Evolutionary conservation across 2,797 vertebrate species (phyloP).

Genomic region (Gephyroberyx darwinii): DNA sequence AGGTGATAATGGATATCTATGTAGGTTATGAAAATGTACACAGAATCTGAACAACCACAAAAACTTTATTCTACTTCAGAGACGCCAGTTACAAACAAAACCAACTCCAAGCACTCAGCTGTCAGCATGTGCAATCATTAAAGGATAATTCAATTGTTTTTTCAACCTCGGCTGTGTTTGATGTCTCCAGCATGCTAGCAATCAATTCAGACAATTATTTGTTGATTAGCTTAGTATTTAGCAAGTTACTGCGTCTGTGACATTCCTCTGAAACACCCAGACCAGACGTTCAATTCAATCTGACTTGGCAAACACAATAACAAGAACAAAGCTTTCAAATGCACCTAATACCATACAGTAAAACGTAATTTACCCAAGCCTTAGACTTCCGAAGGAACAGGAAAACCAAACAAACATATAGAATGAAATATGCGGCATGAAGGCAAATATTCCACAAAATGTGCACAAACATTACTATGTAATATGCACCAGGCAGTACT

Average conservation of each 20-base stretch:
- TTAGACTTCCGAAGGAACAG: conserved; percentile 27
- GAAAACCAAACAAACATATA: conserved; percentile 15
- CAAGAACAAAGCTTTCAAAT: conserved; percentile 69
- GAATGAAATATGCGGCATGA: background rate
- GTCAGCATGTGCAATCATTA: conserved; percentile 78
- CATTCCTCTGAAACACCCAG: conserved; percentile 80
- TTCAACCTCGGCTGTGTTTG: conserved; percentile 70
- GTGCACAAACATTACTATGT: conserved; percentile 9
- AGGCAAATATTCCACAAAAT: conserved; percentile 5
- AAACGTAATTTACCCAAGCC: conserved; percentile 55
- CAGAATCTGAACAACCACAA: conserved; percentile 33
- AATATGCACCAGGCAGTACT: conserved; percentile 22
- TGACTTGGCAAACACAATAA: conserved; percentile 71
- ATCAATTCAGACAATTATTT: conserved; percentile 77
- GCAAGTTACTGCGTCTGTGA: conserved; percentile 76
- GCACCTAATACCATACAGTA: conserved; percentile 67
- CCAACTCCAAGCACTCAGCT: conserved; percentile 55
- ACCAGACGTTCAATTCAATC: conserved; percentile 79
- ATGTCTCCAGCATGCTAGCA: conserved; percentile 75
- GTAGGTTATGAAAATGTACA: conserved; percentile 52
- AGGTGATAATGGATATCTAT: conserved; percentile 73
- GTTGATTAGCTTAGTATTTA: conserved; percentile 78
- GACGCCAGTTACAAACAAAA: conserved; percentile 51
- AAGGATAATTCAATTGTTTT: conserved; percentile 79
- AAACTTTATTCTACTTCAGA: conserved; percentile 39